Conservation (phyloP, 1,140 invertebrate genomes). For the Diabrotica undecimpunctata region DNA sequence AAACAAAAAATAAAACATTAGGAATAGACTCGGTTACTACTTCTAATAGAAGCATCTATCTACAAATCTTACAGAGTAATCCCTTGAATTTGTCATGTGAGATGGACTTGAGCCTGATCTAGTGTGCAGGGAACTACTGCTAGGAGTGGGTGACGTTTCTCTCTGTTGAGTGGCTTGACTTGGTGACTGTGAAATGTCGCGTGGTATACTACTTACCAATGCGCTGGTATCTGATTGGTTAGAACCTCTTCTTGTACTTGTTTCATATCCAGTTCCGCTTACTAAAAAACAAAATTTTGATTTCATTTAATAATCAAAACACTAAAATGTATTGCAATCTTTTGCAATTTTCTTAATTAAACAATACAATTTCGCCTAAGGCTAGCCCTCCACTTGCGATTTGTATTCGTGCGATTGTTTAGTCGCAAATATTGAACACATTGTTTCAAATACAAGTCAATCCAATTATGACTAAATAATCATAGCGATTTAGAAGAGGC, state of each 20-base stretch:
- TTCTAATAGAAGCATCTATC: no score
- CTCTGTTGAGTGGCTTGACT: constrained; percentile 54
- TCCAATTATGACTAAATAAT: no score
- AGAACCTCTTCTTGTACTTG: constrained; percentile 53
- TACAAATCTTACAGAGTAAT: constrained; percentile 32
- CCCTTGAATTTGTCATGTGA: constrained; percentile 47
- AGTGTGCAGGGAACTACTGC: constrained; percentile 56
- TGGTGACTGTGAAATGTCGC: constrained; percentile 46
- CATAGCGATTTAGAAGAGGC: no score
- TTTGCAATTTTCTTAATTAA: not conserved
- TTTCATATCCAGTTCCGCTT: constrained; percentile 14
- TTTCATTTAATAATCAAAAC: not conserved
- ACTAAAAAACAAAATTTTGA: not conserved
- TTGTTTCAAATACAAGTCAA: no score
- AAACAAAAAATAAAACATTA: no score
- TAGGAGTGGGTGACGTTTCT: constrained; percentile 60
- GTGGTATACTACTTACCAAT: constrained; percentile 48
- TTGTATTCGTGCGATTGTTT: no score
- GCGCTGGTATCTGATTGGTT: constrained; percentile 66
- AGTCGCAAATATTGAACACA: no score
- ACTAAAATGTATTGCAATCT: not conserved
- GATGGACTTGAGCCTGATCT: constrained; percentile 53
- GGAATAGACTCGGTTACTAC: no score
- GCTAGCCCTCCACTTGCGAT: no score
- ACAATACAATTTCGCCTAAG: not conserved